Evolutionary conservation across 37 sponge, comb jelly and placozoan species (phyloP), one percentile per base, ranked within the genome.

Genomic region (Lycopodina hypogea): DNA sequence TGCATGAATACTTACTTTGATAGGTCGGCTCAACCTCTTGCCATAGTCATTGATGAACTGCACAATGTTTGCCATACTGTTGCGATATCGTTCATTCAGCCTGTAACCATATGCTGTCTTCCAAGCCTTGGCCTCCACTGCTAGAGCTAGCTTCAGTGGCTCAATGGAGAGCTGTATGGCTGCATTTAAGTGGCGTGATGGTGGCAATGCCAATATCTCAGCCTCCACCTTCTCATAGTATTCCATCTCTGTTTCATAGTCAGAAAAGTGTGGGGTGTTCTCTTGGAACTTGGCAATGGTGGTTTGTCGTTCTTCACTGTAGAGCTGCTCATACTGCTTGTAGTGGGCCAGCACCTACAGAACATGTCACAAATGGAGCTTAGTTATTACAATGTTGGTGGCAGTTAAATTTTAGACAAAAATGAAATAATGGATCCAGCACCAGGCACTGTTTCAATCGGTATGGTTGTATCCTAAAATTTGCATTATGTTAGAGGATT

Each of bases 121-220:
- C 98, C 98, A 97, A 14, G 93, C 91, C 62, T 87, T 90, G 26
- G 98, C 89, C 73, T 97, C 98, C 40, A 93, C 98, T 42, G 51
- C 66, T 36, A 97, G 80, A 3, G 98, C 88, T n/a, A 89, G 66
- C 86, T 95, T 97, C 57, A 97, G 78, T 42, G 82, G 84, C n/a
- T 84, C 95, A 79, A 52, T 75, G 64, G 80, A 79, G 9, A 87
- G 65, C 72, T 78, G 65, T 7, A 87, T 80, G 21, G 88, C 77
- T 24, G 78, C 80, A 51, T 70, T 79, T 23, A 85, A 79, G 35
- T 69, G 69, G 21, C 41, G 69, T 2, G 83, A 71, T 14, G 74
- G 14, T 0, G 96, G 79, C 32, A 90, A 73, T 38, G 84, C 88
- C 19, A 63, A 56, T 23, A 96, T 87, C 63, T 81, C 78, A 19